Evolutionary conservation across 2,888 invertebrate genomes (phyloP).

Genomic region (Neria commutata): DNA sequence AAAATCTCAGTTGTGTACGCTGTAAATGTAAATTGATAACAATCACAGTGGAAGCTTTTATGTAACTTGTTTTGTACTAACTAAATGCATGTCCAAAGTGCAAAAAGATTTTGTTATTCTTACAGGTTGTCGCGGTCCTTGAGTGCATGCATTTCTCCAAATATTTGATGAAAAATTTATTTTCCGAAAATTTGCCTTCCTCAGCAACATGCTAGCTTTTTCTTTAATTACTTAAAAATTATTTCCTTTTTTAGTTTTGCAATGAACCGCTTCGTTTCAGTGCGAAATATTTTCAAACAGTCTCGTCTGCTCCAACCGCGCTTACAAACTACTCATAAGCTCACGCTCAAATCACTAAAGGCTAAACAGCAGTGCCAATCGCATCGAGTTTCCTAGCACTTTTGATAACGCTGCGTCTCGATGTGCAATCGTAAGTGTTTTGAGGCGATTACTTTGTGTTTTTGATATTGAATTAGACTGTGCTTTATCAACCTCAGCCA

Average conservation of each 20-base stretch:
- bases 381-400: conserved; percentile 3
- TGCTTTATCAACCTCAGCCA: conserved; percentile 24
- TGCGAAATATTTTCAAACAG: background rate
- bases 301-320: background rate
- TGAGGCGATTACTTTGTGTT: conserved; percentile 4
- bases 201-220: conserved; percentile 34
- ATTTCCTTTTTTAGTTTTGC: too few species aligned
- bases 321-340: conserved; percentile 4
- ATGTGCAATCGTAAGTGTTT: conserved; percentile 10
- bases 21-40: too few species aligned
- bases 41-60: too few species aligned
- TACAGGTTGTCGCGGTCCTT: conserved; percentile 48
- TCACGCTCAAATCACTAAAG: background rate
- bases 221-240: conserved; percentile 3
- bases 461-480: conserved; percentile 6
- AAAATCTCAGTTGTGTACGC: too few species aligned
- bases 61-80: too few species aligned
- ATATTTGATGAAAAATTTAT: conserved; percentile 33
- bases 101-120: conserved; percentile 35
- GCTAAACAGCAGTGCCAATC: background rate
- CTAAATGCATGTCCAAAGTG: too few species aligned
- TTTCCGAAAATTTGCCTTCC: conserved; percentile 39
- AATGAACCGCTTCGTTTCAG: too few species aligned
- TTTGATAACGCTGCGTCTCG: background rate
- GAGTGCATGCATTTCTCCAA: conserved; percentile 40